Evolutionary conservation across 2,888 invertebrate genomes (phyloP).

Genomic region (Mesorhabditis sp.): DNA sequence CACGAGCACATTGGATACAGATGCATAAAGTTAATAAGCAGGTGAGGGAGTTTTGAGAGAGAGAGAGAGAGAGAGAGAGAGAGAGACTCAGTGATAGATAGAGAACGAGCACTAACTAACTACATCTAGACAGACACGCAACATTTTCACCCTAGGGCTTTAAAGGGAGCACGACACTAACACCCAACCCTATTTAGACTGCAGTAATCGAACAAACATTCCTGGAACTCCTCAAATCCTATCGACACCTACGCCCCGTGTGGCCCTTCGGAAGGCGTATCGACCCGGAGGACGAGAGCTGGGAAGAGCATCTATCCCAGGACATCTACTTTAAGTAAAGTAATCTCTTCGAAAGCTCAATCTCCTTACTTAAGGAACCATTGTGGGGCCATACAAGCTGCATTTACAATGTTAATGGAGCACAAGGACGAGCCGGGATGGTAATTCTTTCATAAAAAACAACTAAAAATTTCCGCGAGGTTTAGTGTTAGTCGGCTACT

Average conservation of each 20-base stretch:
- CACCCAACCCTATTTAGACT: conserved; percentile 7
- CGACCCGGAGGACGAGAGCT: conserved; percentile 26
- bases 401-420: conserved; percentile 52
- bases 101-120: too few relatives aligned
- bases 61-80: too few relatives aligned
- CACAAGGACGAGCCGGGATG: conserved; percentile 44
- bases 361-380: conserved; percentile 37
- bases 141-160: too few relatives aligned
- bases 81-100: too few relatives aligned
- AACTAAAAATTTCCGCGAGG: not conserved
- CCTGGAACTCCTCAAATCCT: conserved; percentile 41
- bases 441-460: not conserved
- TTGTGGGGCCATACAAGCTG: conserved; percentile 49
- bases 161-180: not conserved
- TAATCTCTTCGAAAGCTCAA: not conserved
- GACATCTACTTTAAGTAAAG: conserved; percentile 46
- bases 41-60: conserved; percentile 16
- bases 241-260: conserved; percentile 50
- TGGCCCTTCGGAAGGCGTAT: conserved; percentile 50
- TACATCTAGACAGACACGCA: too few relatives aligned
- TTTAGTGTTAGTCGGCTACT: conserved; percentile 33
- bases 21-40: conserved; percentile 49
- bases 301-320: conserved; percentile 39
- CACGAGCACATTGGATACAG: conserved; percentile 53
- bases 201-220: conserved; percentile 22